Evolutionary conservation across 1,140 invertebrate species (phyloP), one percentile per base, ranked within the genome.

Genomic region (Solenopsis fugax): DNA sequence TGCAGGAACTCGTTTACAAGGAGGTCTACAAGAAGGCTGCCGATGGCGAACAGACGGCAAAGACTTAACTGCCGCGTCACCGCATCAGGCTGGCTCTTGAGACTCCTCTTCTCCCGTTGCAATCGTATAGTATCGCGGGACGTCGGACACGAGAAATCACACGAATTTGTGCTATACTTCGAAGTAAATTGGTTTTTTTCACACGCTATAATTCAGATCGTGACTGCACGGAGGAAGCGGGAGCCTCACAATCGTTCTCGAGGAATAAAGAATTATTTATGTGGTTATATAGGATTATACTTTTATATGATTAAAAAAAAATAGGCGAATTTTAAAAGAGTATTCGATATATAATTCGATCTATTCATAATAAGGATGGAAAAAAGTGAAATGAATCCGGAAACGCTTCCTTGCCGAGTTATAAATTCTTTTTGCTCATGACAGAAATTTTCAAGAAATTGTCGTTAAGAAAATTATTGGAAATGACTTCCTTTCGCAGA

Each of bases 1-100:
- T 95, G 93, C 94, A 95, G 64, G 94, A 95, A 85, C 67, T 95
- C 45, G 94, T 95, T 81, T 95, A 95, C 65, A 93, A 95, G 65
- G 94, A 95, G 77, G 94, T 95, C 54, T 95, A 95, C 62, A 94
- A 95, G 78, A 95, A 95, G 86, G 88, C 85, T 72, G 87, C 76
- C n/a, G 89, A 90, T 9, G 21, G 48, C 21, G 80, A 84, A 18
- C 67, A 73, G 29, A 84, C 54, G 45, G 18, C 69, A 9, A 84
- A 84, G 41, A 84, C 80, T 84, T 84, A 84, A 84, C 52, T 45
- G 18, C 29, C 18, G n/a, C 21, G 24, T 62, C 12, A 2, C 10
- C 45, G 60, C 18, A 45, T 29, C 21, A 64, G 37, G 12, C 13
- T 9, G 34, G 12, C 41, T 69, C 12, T n/a, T 12, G 37, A 21